Conservation (phyloP, 1,140 invertebrate species). For the Gonioctena quinquepunctata region DNA sequence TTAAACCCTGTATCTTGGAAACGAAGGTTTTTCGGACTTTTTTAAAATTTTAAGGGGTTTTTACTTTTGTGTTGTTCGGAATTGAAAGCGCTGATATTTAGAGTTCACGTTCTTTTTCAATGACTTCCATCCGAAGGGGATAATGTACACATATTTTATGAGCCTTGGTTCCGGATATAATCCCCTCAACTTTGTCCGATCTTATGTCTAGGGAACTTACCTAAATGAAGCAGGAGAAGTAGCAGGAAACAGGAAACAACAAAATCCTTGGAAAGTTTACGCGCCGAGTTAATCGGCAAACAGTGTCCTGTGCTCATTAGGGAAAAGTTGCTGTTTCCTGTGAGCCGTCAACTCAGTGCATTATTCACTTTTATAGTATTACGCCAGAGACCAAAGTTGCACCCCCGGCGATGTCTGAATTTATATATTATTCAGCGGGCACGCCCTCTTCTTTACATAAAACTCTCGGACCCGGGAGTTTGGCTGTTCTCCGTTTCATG, state of each 20-base stretch:
- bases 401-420: constrained; percentile 8
- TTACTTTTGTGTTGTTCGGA: too few species aligned
- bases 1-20: too few species aligned
- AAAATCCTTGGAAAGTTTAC: constrained; percentile 7
- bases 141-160: too few species aligned
- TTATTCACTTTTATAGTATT: constrained; percentile 30
- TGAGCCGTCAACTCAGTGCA: constrained; percentile 28
- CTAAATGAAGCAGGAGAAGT: constrained; percentile 3
- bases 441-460: constrained; percentile 25
- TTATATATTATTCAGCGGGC: constrained; percentile 27
- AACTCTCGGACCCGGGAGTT: constrained; percentile 21
- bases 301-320: constrained; percentile 8
- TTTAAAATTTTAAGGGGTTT: too few species aligned
- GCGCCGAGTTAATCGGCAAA: constrained; percentile 11
- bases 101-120: too few species aligned
- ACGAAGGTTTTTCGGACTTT: too few species aligned
- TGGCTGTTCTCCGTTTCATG: not conserved
- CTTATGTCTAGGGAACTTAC: not conserved
- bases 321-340: constrained; percentile 7
- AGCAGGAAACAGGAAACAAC: constrained; percentile 8
- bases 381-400: constrained; percentile 14
- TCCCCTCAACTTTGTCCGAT: not conserved
- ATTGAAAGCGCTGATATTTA: too few species aligned
- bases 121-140: too few species aligned
- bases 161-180: too few species aligned